Evolutionary conservation across 2,113 vertebrate genomes (phyloP).

Genomic region (Hydropotes inermis): DNA sequence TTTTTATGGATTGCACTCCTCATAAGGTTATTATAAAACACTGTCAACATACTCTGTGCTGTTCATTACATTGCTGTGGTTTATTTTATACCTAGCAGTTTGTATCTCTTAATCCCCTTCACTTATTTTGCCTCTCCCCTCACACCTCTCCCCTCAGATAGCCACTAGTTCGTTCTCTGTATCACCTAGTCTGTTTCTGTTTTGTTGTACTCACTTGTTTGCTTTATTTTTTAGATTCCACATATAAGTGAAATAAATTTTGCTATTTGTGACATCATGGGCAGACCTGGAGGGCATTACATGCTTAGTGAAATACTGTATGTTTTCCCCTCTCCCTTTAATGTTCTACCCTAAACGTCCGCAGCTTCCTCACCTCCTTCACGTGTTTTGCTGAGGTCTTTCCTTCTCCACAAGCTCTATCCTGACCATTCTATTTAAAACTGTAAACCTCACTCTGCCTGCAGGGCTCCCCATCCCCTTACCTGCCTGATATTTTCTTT

Average conservation of each 20-base stretch:
- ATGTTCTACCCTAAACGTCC: background rate
- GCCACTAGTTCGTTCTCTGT: background rate
- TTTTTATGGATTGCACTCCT: background rate
- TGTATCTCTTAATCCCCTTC: background rate
- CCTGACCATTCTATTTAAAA: background rate
- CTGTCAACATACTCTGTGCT: background rate
- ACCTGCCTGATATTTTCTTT: background rate
- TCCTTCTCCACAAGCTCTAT: background rate
- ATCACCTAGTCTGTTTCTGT: background rate
- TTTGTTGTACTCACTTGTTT: background rate
- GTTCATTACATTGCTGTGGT: background rate
- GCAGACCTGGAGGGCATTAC: background rate
- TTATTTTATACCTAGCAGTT: background rate
- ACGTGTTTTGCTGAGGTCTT: background rate
- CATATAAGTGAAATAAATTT: background rate
- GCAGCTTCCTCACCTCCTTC: background rate
- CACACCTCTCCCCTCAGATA: background rate
- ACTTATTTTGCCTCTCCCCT: background rate
- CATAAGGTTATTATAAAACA: background rate
- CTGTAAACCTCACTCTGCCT: background rate
- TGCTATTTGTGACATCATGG: background rate
- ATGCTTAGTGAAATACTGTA: background rate
- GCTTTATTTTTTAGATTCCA: background rate
- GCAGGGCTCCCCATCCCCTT: accelerated
- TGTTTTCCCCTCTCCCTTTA: background rate